Conservation (phyloP, 2,888 invertebrate species). For the Mesodorylaimus sp. region DNA sequence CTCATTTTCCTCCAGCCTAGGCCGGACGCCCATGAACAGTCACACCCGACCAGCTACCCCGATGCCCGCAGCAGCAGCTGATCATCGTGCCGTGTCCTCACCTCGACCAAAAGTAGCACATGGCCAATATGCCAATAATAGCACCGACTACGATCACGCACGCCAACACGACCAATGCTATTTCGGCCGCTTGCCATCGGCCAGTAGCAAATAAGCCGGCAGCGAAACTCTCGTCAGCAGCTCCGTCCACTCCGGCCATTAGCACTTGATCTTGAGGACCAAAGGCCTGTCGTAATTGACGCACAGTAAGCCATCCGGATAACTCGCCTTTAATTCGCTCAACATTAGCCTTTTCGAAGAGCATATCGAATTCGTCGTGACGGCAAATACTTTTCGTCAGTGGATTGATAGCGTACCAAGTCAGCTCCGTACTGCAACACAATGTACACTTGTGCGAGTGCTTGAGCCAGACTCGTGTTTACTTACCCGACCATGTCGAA, state of each 20-base stretch:
- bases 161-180: conserved; percentile 17
- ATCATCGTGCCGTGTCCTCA: no score
- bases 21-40: no score
- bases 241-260: background rate
- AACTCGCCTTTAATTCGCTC: background rate
- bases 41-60: no score
- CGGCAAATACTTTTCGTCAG: conserved; percentile 22
- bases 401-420: conserved; percentile 26
- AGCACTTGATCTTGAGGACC: no score
- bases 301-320: no score
- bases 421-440: conserved; percentile 17
- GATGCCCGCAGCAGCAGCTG: no score
- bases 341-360: conserved; percentile 7
- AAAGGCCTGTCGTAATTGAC: no score
- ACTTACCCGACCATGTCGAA: conserved; percentile 14
- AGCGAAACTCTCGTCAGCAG: background rate
- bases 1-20: no score
- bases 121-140: conserved; percentile 20
- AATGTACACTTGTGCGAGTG: no score
- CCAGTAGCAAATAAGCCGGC: no score
- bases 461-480: background rate
- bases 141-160: conserved; percentile 19
- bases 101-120: conserved; percentile 19
- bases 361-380: background rate
- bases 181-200: conserved; percentile 8